phyloP scores from a whole-genome alignment of 2,888 invertebrate genomes.

The Timema podura region DNA sequence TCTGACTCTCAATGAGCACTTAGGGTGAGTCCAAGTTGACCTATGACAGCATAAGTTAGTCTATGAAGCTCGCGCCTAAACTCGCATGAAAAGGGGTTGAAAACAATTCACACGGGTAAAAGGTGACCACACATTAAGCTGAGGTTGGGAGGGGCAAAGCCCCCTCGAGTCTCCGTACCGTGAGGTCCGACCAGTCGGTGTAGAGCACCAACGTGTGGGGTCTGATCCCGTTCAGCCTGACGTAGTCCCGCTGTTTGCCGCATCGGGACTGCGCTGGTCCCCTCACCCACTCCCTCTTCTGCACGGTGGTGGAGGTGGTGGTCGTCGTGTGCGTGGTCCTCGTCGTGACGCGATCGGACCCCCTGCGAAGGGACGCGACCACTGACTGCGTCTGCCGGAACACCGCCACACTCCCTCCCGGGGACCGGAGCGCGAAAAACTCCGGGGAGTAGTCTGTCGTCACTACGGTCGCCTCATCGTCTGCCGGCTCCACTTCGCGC shows the following conservation, averaged over 20 bases:
- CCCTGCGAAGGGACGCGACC: conserved; percentile 7
- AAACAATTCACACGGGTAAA: no score
- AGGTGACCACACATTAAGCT: no score
- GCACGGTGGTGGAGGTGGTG: background rate
- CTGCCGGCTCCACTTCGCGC: background rate
- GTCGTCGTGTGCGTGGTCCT: conserved; percentile 1
- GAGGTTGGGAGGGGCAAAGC: no score
- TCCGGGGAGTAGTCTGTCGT: conserved; percentile 6
- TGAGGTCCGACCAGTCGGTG: conserved; percentile 11
- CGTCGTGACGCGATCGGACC: background rate
- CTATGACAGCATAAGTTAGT: no score
- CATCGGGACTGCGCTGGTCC: no score
- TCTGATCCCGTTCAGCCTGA: no score
- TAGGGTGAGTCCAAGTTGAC: no score
- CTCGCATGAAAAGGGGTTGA: no score
- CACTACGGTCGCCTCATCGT: background rate
- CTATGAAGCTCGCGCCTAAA: no score
- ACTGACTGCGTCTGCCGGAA: background rate
- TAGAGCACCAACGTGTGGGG: background rate
- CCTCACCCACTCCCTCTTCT: background rate
- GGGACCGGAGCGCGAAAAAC: background rate
- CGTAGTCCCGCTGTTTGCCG: no score
- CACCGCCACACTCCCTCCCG: background rate
- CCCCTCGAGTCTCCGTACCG: background rate
- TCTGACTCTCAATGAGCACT: no score